A percentile compares a stretch with the other conserved stretches of the same genome.
phyloP scores from a whole-genome alignment of 2,888 invertebrate genomes.

The Cataglyphis rosenhaueri region DNA sequence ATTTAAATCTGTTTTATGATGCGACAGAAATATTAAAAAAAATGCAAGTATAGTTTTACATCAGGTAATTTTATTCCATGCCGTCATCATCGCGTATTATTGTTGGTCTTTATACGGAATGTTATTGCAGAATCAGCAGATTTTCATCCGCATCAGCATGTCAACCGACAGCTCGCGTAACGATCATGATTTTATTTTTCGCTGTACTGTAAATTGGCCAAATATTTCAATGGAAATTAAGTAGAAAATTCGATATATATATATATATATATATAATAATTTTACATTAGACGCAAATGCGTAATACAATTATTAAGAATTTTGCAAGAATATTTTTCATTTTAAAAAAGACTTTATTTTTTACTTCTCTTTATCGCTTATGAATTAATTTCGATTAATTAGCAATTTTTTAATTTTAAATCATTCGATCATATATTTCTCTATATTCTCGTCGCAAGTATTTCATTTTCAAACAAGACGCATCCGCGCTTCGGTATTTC shows the following conservation, averaged over 20 bases:
- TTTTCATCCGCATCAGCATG: conserved; percentile 68
- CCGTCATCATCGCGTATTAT: conserved; percentile 31
- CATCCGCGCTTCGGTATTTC: conserved; percentile 51
- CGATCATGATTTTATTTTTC: conserved; percentile 31
- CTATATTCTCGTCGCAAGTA: not conserved
- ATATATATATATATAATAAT: not conserved
- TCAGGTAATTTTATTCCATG: conserved; percentile 24
- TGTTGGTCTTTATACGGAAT: conserved; percentile 31
- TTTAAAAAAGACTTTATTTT: not conserved
- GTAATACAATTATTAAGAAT: not conserved
- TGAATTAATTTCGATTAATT: not conserved
- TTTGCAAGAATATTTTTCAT: conserved; percentile 1
- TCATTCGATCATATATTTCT: not conserved
- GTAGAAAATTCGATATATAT: not conserved
- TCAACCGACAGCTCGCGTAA: conserved; percentile 59
- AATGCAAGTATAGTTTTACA: conserved; percentile 19
- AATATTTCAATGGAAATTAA: not conserved
- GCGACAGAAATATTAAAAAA: conserved; percentile 25
- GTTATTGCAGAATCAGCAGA: conserved; percentile 74
- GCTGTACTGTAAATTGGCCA: conserved; percentile 5
- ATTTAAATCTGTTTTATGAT: not conserved
- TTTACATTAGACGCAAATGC: not conserved
- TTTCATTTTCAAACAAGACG: not conserved
- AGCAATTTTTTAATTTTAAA: not conserved
- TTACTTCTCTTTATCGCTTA: not conserved